Evolutionary conservation across 2,113 vertebrate genomes (phyloP).

Genomic region (Aptenodytes patagonicus): DNA sequence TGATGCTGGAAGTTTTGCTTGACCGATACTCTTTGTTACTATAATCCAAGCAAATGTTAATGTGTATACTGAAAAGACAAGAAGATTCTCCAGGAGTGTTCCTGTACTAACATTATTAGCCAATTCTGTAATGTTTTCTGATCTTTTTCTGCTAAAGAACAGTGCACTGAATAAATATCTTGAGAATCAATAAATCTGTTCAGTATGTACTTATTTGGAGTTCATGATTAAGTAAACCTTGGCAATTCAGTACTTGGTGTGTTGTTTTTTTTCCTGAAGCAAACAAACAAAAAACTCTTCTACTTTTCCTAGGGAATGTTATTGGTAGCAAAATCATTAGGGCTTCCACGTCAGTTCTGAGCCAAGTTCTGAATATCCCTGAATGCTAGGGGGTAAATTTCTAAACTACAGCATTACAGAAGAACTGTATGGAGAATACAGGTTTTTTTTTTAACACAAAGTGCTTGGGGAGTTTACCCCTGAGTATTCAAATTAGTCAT

Average conservation of each 20-base stretch:
- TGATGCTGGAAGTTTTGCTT: not conserved
- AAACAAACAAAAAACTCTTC: not conserved
- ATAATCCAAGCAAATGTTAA: not conserved
- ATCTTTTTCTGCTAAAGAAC: not conserved
- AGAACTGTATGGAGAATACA: not conserved
- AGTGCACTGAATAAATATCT: not conserved
- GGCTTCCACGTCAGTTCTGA: not conserved
- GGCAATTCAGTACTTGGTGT: not conserved
- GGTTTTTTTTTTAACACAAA: not conserved
- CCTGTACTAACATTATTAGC: not conserved
- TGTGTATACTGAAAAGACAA: not conserved
- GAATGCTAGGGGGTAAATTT: not conserved
- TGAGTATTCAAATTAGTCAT: constrained; percentile 47
- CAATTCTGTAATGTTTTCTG: not conserved
- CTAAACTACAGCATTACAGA: not conserved
- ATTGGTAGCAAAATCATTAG: not conserved
- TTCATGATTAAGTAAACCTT: constrained; percentile 4
- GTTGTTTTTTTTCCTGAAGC: not conserved
- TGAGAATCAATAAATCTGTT: constrained; percentile 1
- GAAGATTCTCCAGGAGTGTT: not conserved
- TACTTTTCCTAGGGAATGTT: not conserved
- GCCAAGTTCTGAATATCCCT: not conserved
- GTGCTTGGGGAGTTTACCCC: not conserved
- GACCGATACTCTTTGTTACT: not conserved
- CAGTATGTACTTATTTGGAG: not conserved